These are phyloP conservation scores for Achlya flavicornis DNA, from an alignment of 2,888 invertebrate species.

Conservation along the genomic window DNA sequence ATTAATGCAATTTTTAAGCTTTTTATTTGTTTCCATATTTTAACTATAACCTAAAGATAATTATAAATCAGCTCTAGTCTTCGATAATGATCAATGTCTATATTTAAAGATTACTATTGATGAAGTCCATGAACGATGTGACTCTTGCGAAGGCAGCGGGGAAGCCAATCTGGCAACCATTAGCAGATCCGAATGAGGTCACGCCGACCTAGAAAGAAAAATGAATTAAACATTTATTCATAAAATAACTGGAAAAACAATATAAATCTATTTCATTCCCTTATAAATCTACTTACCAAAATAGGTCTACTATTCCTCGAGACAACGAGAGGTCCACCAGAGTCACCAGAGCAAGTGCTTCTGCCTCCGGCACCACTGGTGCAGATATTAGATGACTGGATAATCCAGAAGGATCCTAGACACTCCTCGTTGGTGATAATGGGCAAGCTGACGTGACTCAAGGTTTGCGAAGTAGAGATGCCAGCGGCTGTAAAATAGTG, in stretches of 20 bases:
- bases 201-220: not conserved
- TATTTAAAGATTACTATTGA: not conserved
- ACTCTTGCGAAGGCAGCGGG: slow-evolving; percentile 48
- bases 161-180: slow-evolving; percentile 37
- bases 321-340: slow-evolving; percentile 40
- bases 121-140: slow-evolving; percentile 42
- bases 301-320: slow-evolving; percentile 21
- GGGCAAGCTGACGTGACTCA: slow-evolving; percentile 22
- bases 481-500: not conserved
- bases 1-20: too few species aligned
- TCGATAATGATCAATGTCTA: too few species aligned
- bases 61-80: too few species aligned
- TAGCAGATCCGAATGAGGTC: slow-evolving; percentile 22
- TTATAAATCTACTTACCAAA: slow-evolving; percentile 29
- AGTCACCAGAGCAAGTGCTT: slow-evolving; percentile 39
- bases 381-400: slow-evolving; percentile 36
- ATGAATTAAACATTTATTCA: slow-evolving; percentile 5
- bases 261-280: too few species aligned
- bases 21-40: too few species aligned
- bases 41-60: too few species aligned
- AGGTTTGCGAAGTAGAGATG: slow-evolving; percentile 18
- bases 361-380: slow-evolving; percentile 34
- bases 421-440: slow-evolving; percentile 26
- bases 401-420: slow-evolving; percentile 23
- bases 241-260: not conserved